Base-by-base conservation (phyloP, 2,113 vertebrate species). In the Capricornis sumatraensis region DNA sequence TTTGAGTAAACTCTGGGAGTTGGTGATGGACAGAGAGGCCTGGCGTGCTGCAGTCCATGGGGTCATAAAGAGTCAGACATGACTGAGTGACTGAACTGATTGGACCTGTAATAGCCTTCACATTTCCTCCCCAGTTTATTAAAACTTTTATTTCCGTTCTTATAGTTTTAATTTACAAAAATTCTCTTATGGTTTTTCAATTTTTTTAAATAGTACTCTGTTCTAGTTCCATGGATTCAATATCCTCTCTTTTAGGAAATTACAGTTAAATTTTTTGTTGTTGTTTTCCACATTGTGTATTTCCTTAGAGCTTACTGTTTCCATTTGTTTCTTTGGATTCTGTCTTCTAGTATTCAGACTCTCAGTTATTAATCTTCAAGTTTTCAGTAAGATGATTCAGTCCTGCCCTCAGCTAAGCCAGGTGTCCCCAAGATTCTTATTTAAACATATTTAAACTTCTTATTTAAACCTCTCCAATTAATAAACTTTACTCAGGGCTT, bases 141-240 rank as follows among this genome's bases (percentile, higher is more conserved):
- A 64, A 95, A 87, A 78, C 28, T 76, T 76, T 17, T 67, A 27
- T 55, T 90, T 93, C 47, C 43, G 4, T 12, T 53, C 25, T 55
- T 89, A 81, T 11, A 74, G 40, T 88, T 96, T 97, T 62, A 88
- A 88, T 87, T 78, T 87, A 47, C 23, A 91, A 64, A 64, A 74
- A 57, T 58, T 79, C 5, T 89, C 84, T 21, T 71, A 85, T 58
- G 10, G 17, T 40, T 43, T 47, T 67, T 40, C 10, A 53, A 6
- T 64, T 88, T 91, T 91, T 76, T 64, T 83, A 19, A 3, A 12
- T 74, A 87, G 23, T 57, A 40, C 40, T 89, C n/a, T 89, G 84
- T n/a, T 84, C 40, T 78, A 40, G 40, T 76, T 83, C 25, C 17
- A 30, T 50, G 10, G 52, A 78, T n/a, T 10, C 8, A 84, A 15